Percentiles rank a stretch among this genome's conserved stretches.
Evolutionary conservation across 1,140 invertebrate species (phyloP).

Genomic region (Leptinotarsa lineolata): DNA sequence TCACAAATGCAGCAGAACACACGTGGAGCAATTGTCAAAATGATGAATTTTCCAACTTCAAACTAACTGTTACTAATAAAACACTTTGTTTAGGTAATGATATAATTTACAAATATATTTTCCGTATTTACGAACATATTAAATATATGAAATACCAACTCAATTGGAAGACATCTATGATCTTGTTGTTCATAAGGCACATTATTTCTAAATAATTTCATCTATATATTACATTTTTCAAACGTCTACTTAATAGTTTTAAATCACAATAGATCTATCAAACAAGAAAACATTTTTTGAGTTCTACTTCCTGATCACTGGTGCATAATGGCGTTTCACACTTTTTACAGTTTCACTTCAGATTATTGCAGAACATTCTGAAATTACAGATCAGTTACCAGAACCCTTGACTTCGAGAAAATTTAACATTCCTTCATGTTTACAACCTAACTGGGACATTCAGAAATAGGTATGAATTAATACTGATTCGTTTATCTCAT

Average conservation of each 20-base stretch:
- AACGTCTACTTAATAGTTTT: constrained; percentile 15
- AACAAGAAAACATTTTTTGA: constrained; percentile 20
- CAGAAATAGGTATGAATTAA: background rate
- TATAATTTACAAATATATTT: constrained; percentile 7
- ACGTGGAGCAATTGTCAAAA: no score
- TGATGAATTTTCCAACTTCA: no score
- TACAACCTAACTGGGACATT: no score
- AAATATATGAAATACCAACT: constrained; percentile 33
- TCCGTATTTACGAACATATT: constrained; percentile 28
- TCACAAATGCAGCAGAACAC: no score
- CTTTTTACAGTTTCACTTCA: no score
- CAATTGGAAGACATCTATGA: constrained; percentile 37
- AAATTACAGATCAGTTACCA: background rate
- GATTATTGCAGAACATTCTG: no score
- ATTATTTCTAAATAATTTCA: constrained; percentile 27
- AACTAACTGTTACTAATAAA: background rate
- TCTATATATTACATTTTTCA: constrained; percentile 29
- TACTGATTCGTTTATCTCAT: background rate
- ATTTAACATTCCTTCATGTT: background rate
- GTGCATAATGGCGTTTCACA: background rate
- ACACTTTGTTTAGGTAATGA: background rate
- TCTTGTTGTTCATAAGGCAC: constrained; percentile 45
- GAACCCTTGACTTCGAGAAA: background rate
- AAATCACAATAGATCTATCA: constrained; percentile 20
- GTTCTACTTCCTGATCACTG: background rate